A percentile compares a stretch with the other conserved stretches of the same genome.
Evolutionary conservation across 2,888 invertebrate species (phyloP).

Genomic region (Spilarctia lutea): DNA sequence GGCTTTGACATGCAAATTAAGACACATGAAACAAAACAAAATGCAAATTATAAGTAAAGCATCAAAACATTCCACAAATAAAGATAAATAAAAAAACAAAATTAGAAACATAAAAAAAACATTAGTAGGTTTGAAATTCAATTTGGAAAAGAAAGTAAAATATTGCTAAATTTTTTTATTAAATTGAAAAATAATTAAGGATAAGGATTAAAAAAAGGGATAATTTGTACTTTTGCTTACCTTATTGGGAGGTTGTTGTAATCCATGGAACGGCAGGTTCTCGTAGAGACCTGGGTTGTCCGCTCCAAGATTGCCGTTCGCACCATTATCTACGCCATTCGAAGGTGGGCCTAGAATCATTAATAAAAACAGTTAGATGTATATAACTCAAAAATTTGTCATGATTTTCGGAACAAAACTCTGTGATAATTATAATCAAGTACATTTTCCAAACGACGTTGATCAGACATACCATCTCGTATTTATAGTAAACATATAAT

Average conservation of each 20-base stretch:
- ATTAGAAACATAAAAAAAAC: neutral
- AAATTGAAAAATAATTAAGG: neutral
- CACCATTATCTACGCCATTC: constrained; percentile 86
- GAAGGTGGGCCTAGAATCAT: constrained; percentile 79
- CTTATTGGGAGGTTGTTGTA: constrained; percentile 97
- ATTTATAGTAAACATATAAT: neutral
- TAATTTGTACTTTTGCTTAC: constrained; percentile 77
- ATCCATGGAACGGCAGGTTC: constrained; percentile 97
- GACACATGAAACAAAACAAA: constrained; percentile 78
- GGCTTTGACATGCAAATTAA: constrained; percentile 77
- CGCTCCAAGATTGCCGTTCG: constrained; percentile 89
- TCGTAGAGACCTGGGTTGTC: constrained; percentile 96
- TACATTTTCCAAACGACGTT: neutral
- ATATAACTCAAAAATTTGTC: too few relatives aligned
- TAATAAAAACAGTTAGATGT: neutral
- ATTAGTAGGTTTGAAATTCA: neutral
- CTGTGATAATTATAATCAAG: neutral
- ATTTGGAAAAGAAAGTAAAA: neutral
- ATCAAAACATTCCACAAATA: constrained; percentile 37
- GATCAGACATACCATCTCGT: neutral
- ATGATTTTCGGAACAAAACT: neutral
- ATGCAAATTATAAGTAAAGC: constrained; percentile 73
- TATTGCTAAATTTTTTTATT: neutral
- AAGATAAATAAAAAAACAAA: neutral
- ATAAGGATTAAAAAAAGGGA: too few relatives aligned